Conservation (phyloP, 2,113 vertebrate genomes). For the Micromys minutus region DNA sequence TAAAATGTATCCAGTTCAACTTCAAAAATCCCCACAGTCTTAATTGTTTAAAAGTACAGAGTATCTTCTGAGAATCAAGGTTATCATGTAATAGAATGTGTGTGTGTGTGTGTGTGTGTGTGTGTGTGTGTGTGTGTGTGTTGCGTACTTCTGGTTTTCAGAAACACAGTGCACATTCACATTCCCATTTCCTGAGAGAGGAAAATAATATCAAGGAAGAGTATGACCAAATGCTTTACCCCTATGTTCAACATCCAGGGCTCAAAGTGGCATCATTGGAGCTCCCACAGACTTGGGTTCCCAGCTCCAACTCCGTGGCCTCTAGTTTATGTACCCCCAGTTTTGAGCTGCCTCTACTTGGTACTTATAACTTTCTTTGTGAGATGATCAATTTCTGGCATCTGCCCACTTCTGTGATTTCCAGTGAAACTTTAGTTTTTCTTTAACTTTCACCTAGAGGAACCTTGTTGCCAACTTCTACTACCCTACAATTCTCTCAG, state of each 20-base stretch:
- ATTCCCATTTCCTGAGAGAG: background rate
- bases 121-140: too few relatives aligned
- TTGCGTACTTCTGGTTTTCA: too few relatives aligned
- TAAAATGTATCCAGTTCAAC: background rate
- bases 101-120: too few relatives aligned
- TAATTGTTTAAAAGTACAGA: background rate
- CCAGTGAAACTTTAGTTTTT: fast-evolving
- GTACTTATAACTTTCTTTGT: background rate
- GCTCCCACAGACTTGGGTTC: background rate
- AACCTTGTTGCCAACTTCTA: background rate
- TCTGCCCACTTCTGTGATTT: too few relatives aligned
- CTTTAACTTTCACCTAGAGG: background rate
- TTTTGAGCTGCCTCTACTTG: background rate
- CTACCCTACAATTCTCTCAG: too few relatives aligned
- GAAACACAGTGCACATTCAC: background rate
- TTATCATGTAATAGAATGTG: background rate
- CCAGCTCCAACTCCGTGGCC: too few relatives aligned
- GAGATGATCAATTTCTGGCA: too few relatives aligned
- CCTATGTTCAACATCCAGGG: background rate
- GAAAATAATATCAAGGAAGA: background rate
- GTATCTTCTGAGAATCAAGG: background rate
- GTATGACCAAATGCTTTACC: background rate
- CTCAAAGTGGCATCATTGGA: background rate
- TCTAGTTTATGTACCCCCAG: background rate
- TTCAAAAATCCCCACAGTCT: background rate